phyloP scores from a whole-genome alignment of 2,888 invertebrate species.

The Drosophila anomalata region DNA sequence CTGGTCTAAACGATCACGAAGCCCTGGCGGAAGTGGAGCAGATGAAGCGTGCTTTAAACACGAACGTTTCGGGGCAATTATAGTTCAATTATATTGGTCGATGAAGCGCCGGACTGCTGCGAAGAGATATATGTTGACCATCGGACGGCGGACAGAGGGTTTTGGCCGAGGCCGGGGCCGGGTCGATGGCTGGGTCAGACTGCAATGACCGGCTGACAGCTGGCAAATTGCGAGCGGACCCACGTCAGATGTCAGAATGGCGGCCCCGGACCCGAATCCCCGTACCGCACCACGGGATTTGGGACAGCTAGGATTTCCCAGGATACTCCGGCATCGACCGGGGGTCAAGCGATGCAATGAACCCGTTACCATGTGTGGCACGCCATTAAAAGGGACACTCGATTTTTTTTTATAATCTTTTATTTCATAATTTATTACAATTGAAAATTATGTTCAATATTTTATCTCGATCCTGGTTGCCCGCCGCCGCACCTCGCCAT shows the following conservation, averaged over 20 bases:
- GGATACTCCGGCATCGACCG: slow-evolving; percentile 1
- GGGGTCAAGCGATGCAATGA: slow-evolving; percentile 27
- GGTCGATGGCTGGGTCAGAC: slow-evolving; percentile 33
- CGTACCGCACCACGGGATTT: background rate
- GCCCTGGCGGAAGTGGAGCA: slow-evolving; percentile 41
- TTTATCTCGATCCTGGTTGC: slow-evolving; percentile 52
- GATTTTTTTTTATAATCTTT: slow-evolving; percentile 73
- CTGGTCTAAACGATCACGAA: slow-evolving; percentile 39
- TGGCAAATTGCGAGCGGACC: slow-evolving; percentile 62
- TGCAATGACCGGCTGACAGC: slow-evolving; percentile 65
- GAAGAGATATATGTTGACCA: slow-evolving; percentile 29
- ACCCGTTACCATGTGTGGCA: slow-evolving; percentile 19
- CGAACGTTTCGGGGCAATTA: slow-evolving; percentile 63
- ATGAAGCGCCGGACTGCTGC: slow-evolving; percentile 27
- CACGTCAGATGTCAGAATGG: slow-evolving; percentile 66
- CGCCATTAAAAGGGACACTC: slow-evolving; percentile 4
- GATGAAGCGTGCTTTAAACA: slow-evolving; percentile 64
- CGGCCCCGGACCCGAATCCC: slow-evolving; percentile 2
- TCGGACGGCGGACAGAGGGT: background rate
- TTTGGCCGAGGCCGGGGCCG: slow-evolving; percentile 29
- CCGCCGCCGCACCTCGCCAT: slow-evolving; percentile 26
- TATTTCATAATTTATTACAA: slow-evolving; percentile 83
- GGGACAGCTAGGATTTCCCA: slow-evolving; percentile 48
- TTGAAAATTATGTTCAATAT: slow-evolving; percentile 81
- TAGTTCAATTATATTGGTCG: slow-evolving; percentile 72